Conservation (phyloP, 2,113 vertebrate genomes). For the Malurus elegans region DNA sequence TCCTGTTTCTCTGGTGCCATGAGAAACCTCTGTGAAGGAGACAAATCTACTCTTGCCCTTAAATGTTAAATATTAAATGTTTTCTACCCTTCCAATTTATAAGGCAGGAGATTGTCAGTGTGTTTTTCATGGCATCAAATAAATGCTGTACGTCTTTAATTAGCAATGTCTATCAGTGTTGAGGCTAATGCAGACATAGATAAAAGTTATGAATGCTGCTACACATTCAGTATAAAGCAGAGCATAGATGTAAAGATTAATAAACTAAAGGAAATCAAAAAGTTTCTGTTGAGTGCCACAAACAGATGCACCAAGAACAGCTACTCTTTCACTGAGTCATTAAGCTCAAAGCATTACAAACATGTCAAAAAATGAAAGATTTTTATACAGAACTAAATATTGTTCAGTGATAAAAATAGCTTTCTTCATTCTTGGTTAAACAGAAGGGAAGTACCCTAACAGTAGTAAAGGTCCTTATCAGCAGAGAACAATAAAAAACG, state of each 20-base stretch:
- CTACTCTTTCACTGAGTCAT: neutral
- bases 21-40: neutral
- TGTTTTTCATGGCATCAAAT: neutral
- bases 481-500: conserved; percentile 58
- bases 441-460: conserved; percentile 48
- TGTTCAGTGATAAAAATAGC: conserved; percentile 53
- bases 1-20: neutral
- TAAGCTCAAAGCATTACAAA: conserved; percentile 47
- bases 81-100: neutral
- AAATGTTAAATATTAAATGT: neutral
- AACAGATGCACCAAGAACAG: neutral
- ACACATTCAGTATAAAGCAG: neutral
- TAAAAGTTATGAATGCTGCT: neutral
- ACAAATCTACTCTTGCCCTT: neutral
- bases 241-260: conserved; percentile 41
- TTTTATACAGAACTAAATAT: conserved; percentile 48
- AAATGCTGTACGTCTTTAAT: conserved; percentile 16
- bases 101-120: conserved; percentile 5
- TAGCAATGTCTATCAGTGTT: neutral
- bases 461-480: conserved; percentile 59
- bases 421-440: conserved; percentile 58
- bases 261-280: conserved; percentile 48
- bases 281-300: neutral
- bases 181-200: conserved; percentile 3
- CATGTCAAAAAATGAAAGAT: conserved; percentile 29